These are phyloP conservation scores for Zelostemma sp. DNA, from an alignment of 1,140 invertebrate species.

Conservation along the genomic window DNA sequence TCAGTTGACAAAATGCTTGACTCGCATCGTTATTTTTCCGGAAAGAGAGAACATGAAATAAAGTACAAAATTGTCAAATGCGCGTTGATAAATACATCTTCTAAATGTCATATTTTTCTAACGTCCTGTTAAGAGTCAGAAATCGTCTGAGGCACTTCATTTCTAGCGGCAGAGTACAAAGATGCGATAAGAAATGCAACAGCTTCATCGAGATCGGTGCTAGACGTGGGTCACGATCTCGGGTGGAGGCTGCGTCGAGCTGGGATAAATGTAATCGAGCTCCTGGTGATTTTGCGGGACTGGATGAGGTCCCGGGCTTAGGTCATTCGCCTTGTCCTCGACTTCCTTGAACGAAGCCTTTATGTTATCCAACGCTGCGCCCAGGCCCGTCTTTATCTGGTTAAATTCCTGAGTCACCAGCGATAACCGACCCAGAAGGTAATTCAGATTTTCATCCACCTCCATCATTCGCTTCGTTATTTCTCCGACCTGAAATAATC, in stretches of 20 bases:
- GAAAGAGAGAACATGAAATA: not conserved
- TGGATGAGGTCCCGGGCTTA: constrained; percentile 60
- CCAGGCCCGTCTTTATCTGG: constrained; percentile 82
- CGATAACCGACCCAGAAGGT: constrained; percentile 82
- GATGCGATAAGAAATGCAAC: not conserved
- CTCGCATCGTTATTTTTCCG: too few relatives aligned
- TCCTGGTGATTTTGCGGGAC: constrained; percentile 62
- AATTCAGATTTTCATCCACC: constrained; percentile 89
- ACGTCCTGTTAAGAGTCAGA: not conserved
- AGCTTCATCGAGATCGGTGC: not conserved
- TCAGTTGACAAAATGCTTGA: too few relatives aligned
- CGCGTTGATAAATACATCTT: constrained; percentile 5
- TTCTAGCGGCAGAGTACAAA: not conserved
- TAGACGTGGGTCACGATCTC: constrained; percentile 35
- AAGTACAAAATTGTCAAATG: constrained; percentile 4
- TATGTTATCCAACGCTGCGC: constrained; percentile 79
- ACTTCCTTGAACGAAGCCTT: constrained; percentile 77
- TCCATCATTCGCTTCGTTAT: constrained; percentile 86
- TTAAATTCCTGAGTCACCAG: constrained; percentile 89
- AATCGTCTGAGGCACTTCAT: constrained; percentile 2
- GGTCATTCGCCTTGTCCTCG: constrained; percentile 72
- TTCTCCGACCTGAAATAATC: constrained; percentile 73
- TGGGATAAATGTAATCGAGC: constrained; percentile 36
- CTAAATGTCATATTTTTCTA: not conserved
- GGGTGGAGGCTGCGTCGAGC: constrained; percentile 13